Evolutionary conservation across 2,113 vertebrate species (phyloP).

Genomic region (Brienomyrus longianalis): DNA sequence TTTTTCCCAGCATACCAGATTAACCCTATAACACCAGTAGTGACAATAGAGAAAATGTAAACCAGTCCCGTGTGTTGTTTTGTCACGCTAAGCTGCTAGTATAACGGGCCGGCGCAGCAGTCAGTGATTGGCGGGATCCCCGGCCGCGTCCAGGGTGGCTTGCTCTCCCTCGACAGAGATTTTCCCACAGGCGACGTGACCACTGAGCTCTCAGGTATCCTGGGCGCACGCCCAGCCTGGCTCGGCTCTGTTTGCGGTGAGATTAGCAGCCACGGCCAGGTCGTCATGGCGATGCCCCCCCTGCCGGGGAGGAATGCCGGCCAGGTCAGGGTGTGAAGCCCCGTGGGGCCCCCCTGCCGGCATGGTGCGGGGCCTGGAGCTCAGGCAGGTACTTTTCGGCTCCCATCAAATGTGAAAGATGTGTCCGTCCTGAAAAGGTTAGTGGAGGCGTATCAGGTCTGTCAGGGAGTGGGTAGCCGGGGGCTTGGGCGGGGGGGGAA

Average conservation of each 20-base stretch:
- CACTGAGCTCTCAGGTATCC: slow-evolving; percentile 1
- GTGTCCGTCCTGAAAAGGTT: slow-evolving; percentile 53
- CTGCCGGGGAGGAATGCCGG: slow-evolving; percentile 55
- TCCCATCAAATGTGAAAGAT: slow-evolving; percentile 49
- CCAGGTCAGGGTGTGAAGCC: slow-evolving; percentile 56
- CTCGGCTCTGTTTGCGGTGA: slow-evolving; percentile 77
- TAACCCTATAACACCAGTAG: neutral
- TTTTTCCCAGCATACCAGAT: neutral
- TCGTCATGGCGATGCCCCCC: slow-evolving; percentile 69
- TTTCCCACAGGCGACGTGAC: neutral
- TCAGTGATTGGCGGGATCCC: neutral
- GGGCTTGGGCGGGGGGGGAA: neutral
- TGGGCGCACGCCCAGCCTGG: slow-evolving; percentile 65
- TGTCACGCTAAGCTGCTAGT: neutral
- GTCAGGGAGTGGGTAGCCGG: slow-evolving; percentile 55
- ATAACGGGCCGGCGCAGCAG: too few relatives aligned
- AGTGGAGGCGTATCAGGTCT: slow-evolving; percentile 48
- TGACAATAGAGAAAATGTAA: neutral
- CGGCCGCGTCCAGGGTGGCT: neutral
- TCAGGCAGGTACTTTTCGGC: slow-evolving; percentile 59
- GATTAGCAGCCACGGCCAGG: slow-evolving; percentile 77
- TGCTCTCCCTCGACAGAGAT: neutral
- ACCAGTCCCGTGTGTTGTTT: neutral
- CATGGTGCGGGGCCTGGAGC: slow-evolving; percentile 28
- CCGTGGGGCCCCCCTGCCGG: slow-evolving; percentile 36